Evolutionary conservation across 2,888 invertebrate species (phyloP).

Genomic region (Masnerella sp.): DNA sequence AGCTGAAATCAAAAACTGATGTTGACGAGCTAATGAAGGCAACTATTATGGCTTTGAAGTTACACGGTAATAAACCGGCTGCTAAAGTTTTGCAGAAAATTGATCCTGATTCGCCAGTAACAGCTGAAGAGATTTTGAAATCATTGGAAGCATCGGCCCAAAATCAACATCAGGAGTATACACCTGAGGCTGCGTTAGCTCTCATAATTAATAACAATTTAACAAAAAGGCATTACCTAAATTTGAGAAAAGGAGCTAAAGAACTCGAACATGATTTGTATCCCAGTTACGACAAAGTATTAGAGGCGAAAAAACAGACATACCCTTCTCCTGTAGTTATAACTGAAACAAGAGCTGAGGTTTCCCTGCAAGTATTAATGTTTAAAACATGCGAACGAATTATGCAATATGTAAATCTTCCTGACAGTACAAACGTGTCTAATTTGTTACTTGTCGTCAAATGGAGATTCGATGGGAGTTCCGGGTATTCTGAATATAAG

Average conservation of each 20-base stretch:
- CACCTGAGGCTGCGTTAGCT: constrained; percentile 5
- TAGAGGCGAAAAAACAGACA: background rate
- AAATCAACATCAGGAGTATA: background rate
- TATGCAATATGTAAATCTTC: no score
- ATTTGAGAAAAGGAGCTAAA: constrained; percentile 1
- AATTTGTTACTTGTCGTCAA: no score
- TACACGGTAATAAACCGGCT: background rate
- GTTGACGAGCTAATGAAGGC: background rate
- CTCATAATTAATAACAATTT: constrained; percentile 3
- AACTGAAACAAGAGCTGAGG: background rate
- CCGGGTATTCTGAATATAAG: constrained; percentile 18
- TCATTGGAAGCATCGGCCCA: background rate
- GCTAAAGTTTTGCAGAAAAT: background rate
- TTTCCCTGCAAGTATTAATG: no score
- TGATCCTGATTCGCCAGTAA: background rate
- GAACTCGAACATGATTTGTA: constrained; percentile 1
- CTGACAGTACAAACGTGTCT: no score
- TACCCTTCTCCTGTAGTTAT: background rate
- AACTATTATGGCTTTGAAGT: background rate
- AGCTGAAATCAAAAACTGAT: no score
- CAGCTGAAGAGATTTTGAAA: background rate
- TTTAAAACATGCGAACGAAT: no score
- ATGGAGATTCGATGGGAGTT: constrained; percentile 20
- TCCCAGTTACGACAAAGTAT: background rate
- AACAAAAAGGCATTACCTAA: constrained; percentile 1